A percentile compares a stretch with the other conserved stretches of the same genome.
phyloP scores from a whole-genome alignment of 2,888 invertebrate species.

The Barypeithes pellucidus region DNA sequence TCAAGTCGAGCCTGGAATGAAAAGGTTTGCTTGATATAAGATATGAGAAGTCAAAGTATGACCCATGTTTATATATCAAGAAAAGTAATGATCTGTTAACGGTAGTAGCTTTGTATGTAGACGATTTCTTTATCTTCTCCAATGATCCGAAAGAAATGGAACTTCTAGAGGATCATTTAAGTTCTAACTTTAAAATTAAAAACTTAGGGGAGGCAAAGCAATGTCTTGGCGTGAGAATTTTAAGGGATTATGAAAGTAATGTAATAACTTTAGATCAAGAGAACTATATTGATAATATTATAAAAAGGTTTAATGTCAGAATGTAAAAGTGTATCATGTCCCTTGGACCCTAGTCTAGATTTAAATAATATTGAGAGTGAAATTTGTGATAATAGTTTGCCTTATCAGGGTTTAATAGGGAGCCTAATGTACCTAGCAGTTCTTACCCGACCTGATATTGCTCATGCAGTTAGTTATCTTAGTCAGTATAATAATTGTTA shows the following conservation, averaged over 20 bases:
- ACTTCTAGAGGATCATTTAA: slow-evolving; percentile 48
- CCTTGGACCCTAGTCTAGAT: slow-evolving; percentile 8
- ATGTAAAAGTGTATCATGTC: slow-evolving; percentile 21
- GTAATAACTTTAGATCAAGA: slow-evolving; percentile 48
- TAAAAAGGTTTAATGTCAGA: slow-evolving; percentile 18
- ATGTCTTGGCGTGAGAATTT: slow-evolving; percentile 48
- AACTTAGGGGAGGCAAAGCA: slow-evolving; percentile 49
- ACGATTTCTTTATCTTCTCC: slow-evolving; percentile 57
- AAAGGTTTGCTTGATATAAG: neutral
- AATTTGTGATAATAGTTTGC: slow-evolving; percentile 11
- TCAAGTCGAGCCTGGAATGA: neutral
- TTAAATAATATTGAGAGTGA: slow-evolving; percentile 13
- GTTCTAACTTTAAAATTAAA: slow-evolving; percentile 52
- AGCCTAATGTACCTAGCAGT: slow-evolving; percentile 30
- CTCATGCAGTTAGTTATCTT: slow-evolving; percentile 28
- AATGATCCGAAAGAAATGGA: slow-evolving; percentile 44
- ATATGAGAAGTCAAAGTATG: slow-evolving; percentile 3
- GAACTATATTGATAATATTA: slow-evolving; percentile 42
- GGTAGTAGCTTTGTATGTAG: slow-evolving; percentile 55
- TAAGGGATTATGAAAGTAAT: slow-evolving; percentile 32
- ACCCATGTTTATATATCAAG: slow-evolving; percentile 15
- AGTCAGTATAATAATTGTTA: slow-evolving; percentile 40
- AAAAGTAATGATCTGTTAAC: slow-evolving; percentile 32
- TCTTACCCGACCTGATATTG: slow-evolving; percentile 29
- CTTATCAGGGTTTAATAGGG: slow-evolving; percentile 24